Percentiles rank a stretch among this genome's conserved stretches.
Evolutionary conservation across 2,888 invertebrate genomes (phyloP).

Genomic region (Andricus curvator): DNA sequence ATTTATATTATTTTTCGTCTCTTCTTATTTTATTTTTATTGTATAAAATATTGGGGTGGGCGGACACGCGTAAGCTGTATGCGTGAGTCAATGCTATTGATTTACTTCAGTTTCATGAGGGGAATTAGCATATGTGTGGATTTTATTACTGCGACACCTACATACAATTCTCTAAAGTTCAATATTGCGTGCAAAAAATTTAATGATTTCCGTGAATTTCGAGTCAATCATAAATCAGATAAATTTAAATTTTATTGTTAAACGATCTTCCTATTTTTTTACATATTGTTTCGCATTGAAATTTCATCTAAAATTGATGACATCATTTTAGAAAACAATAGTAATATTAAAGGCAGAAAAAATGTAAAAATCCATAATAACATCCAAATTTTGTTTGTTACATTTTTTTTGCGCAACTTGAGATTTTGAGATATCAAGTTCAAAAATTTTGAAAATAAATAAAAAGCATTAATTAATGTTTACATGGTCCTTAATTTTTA

Average conservation of each 20-base stretch:
- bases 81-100: slow-evolving; percentile 27
- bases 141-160: slow-evolving; percentile 8
- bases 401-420: no score
- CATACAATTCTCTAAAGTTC: background rate
- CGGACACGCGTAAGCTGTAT: slow-evolving; percentile 1
- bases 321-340: no score
- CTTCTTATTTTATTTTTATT: no score
- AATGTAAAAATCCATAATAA: no score
- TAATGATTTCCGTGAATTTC: background rate
- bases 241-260: background rate
- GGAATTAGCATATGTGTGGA: slow-evolving; percentile 16
- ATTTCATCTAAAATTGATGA: background rate
- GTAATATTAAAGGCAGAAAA: no score
- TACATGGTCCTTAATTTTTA: no score
- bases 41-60: slow-evolving; percentile 16
- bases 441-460: no score
- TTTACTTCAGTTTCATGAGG: slow-evolving; percentile 2
- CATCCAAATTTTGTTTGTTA: no score
- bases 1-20: no score
- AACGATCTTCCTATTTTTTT: background rate
- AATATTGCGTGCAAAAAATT: background rate
- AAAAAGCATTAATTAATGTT: no score
- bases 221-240: background rate
- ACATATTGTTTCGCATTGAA: background rate
- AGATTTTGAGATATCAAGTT: no score